These are phyloP conservation scores for Holotrichia oblita DNA, from an alignment of 1,140 invertebrate genomes.

Conservation along the genomic window DNA sequence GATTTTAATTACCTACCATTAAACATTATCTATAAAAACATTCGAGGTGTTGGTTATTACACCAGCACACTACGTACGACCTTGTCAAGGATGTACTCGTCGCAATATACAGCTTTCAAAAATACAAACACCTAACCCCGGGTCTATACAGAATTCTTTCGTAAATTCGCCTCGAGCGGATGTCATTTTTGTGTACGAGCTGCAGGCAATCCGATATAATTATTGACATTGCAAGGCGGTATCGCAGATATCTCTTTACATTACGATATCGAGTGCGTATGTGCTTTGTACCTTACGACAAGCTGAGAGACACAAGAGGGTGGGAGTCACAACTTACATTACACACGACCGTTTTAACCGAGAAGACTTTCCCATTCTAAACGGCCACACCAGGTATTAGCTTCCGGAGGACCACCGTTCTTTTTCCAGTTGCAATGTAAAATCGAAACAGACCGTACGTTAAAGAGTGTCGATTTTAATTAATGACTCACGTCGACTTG, in stretches of 20 bases:
- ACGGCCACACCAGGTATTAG: background rate
- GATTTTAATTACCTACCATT: too few relatives aligned
- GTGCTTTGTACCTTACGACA: background rate
- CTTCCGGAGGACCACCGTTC: background rate
- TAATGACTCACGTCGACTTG: too few relatives aligned
- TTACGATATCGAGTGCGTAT: too few relatives aligned
- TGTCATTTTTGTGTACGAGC: background rate
- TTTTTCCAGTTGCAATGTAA: background rate
- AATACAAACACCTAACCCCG: background rate
- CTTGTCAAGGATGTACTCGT: background rate
- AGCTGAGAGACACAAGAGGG: background rate
- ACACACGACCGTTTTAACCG: background rate
- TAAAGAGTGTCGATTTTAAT: too few relatives aligned
- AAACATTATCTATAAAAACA: too few relatives aligned
- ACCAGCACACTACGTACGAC: background rate
- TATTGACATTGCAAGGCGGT: background rate
- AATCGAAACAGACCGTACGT: background rate
- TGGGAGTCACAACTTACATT: background rate
- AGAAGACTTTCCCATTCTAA: slow-evolving; percentile 10
- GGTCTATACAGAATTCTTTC: background rate
- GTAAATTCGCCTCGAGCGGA: background rate
- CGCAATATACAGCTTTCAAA: background rate
- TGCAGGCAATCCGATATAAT: background rate
- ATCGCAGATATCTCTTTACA: background rate
- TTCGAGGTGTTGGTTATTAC: background rate